A percentile compares a stretch with the other conserved stretches of the same genome.
phyloP scores from a whole-genome alignment of 2,888 invertebrate genomes.

The Drosophila putrida region DNA sequence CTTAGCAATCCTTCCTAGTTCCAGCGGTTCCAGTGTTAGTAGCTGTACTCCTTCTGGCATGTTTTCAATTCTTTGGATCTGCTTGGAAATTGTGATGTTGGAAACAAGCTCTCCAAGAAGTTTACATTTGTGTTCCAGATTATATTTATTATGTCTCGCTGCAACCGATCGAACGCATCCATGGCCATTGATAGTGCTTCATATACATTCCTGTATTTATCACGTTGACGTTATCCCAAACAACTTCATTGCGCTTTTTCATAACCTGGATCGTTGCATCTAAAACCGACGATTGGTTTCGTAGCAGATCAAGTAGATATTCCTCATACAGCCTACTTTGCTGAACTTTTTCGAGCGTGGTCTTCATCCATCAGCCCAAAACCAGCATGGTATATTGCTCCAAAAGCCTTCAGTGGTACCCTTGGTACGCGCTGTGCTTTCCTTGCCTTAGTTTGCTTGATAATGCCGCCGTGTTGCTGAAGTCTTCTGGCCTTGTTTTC shows the following conservation, averaged over 20 bases:
- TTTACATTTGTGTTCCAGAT: background rate
- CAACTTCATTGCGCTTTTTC: background rate
- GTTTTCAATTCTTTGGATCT: conserved; percentile 1
- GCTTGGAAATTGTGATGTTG: too few species aligned
- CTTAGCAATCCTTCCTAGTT: background rate
- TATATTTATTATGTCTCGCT: background rate
- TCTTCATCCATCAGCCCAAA: too few species aligned
- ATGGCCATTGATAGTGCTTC: background rate
- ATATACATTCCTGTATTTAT: background rate
- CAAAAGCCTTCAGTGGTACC: background rate
- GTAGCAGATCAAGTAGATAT: too few species aligned
- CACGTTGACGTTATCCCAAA: background rate
- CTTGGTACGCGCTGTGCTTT: background rate
- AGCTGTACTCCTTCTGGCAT: background rate
- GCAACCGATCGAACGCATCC: background rate
- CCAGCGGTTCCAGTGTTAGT: background rate
- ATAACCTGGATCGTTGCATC: background rate
- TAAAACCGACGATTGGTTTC: too few species aligned
- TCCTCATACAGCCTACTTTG: too few species aligned
- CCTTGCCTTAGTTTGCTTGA: background rate
- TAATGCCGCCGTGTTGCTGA: background rate
- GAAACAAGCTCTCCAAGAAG: too few species aligned
- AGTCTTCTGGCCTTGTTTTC: background rate
- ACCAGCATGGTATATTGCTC: background rate
- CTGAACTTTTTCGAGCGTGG: too few species aligned